phyloP scores from a whole-genome alignment of 1,140 invertebrate genomes.

The Panagrolaimus sp. region DNA sequence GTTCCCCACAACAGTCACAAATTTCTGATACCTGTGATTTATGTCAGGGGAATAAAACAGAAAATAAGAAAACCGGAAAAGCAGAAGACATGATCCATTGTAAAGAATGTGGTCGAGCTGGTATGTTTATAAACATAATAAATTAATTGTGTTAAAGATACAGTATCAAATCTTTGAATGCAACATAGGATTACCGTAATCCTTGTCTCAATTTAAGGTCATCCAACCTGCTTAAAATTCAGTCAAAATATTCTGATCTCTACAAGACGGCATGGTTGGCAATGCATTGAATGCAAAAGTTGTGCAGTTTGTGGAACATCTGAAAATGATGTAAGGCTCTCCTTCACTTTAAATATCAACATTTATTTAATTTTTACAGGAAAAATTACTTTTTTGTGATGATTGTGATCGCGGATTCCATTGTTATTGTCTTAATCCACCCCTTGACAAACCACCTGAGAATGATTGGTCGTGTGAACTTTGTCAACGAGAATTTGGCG shows the following conservation, averaged over 20 bases:
- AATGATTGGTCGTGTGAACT: constrained; percentile 91
- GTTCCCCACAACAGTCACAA: constrained; percentile 63
- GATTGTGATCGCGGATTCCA: constrained; percentile 99
- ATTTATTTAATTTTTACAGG: constrained; percentile 69
- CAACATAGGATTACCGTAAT: too few species aligned
- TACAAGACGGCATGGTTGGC: constrained; percentile 71
- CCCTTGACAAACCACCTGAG: constrained; percentile 87
- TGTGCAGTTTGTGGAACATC: constrained; percentile 96
- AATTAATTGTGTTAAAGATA: not conserved
- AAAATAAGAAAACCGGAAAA: constrained; percentile 90
- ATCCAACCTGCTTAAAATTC: constrained; percentile 77
- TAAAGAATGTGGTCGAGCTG: constrained; percentile 94
- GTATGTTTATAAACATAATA: constrained; percentile 65
- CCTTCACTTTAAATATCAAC: not conserved
- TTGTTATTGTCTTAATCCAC: constrained; percentile 95
- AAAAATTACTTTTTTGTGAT: constrained; percentile 97
- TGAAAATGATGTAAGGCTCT: constrained; percentile 87
- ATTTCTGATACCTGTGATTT: constrained; percentile 86
- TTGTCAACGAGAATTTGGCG: constrained; percentile 88
- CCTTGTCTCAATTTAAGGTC: constrained; percentile 61
- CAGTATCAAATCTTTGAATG: too few species aligned
- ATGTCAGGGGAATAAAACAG: constrained; percentile 84
- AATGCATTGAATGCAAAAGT: constrained; percentile 99
- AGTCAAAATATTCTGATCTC: constrained; percentile 91
- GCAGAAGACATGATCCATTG: constrained; percentile 95